Base-by-base conservation (phyloP, 2,888 invertebrate genomes). In the Villa cingulata region DNA sequence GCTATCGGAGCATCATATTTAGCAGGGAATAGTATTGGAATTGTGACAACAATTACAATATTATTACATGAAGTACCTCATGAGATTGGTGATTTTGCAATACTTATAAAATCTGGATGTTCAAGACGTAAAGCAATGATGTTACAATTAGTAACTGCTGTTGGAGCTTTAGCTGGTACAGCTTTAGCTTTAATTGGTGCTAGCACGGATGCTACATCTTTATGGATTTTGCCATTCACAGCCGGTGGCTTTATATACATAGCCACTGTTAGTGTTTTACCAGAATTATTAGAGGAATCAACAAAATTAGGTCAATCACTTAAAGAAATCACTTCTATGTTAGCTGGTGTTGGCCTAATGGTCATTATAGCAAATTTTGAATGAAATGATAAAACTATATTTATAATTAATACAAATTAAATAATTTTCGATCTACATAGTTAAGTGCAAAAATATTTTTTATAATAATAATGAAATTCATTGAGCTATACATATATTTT, bases 221-320 rank as follows among this genome's bases (percentile, higher is more conserved):
- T 82, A 7, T 90, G 95, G 80, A 87, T 98, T 46, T 72, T 99
- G 48, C 97, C 98, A 15, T 97, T 99, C 59, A 97, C 96, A 20
- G 96, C 96, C 39, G 96, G 92, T 54, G 95, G 98, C n/a, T 99
- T 99, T 65, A 98, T 99, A 66, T 99, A 99, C 68, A 97, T 99
- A 59, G 98, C 98, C 18, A 91, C 97, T 17, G 98, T 99, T 0
- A 96, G 96, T 53, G 94, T 99, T 19, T 88, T 99, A 62, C 98
- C 98, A 10, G 97, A 98, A 70, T 75, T 99, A 41, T 73, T 99
- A 55, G 87, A 89, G 64, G 91, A 94, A 60, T 78, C 81, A n/a
- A 80, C 78, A 5, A 87, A 84, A 61, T 75, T 94, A 46, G 76
- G 80, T 62, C 95, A 97, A 64, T 91, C 91, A 38, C 72, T 95